These are phyloP conservation scores for Dendrocincla fuliginosa DNA, from an alignment of 2,797 vertebrate genomes.

Conservation along the genomic window DNA sequence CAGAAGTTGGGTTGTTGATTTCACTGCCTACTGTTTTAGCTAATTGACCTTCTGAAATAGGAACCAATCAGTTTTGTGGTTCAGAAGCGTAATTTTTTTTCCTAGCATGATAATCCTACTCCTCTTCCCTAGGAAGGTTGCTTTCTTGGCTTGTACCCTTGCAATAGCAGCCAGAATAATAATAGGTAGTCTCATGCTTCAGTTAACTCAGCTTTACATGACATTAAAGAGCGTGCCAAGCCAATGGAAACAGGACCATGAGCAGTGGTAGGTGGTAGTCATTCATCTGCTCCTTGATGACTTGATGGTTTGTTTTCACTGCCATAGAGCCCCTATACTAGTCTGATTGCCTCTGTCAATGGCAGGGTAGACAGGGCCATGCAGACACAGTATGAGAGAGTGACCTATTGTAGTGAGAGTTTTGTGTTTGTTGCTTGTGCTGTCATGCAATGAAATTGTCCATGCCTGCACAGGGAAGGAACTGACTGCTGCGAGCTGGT, in stretches of 20 bases:
- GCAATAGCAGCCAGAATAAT: not conserved
- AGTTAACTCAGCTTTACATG: conserved; percentile 1
- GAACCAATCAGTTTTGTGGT: not conserved
- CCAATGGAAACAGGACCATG: not conserved
- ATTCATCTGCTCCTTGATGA: not conserved
- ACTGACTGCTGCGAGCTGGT: fast-evolving
- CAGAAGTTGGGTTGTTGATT: not conserved
- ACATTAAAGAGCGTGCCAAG: not conserved
- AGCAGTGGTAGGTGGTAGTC: not conserved
- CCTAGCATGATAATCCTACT: not conserved
- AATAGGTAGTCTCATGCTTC: not conserved
- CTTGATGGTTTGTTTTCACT: not conserved
- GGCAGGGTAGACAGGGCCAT: not conserved
- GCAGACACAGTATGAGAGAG: not conserved
- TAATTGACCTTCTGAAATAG: not conserved
- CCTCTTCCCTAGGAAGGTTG: not conserved
- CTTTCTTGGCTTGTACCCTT: not conserved
- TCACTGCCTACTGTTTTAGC: not conserved
- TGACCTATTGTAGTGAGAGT: not conserved
- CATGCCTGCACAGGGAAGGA: not conserved
- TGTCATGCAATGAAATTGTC: not conserved
- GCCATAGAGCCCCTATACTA: not conserved
- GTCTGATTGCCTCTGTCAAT: not conserved
- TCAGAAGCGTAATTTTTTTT: not conserved
- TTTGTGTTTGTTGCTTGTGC: conserved; percentile 10